A percentile compares a stretch with the other conserved stretches of the same genome.
phyloP scores from a whole-genome alignment of 2,888 invertebrate genomes.

The Nomada fucata region DNA sequence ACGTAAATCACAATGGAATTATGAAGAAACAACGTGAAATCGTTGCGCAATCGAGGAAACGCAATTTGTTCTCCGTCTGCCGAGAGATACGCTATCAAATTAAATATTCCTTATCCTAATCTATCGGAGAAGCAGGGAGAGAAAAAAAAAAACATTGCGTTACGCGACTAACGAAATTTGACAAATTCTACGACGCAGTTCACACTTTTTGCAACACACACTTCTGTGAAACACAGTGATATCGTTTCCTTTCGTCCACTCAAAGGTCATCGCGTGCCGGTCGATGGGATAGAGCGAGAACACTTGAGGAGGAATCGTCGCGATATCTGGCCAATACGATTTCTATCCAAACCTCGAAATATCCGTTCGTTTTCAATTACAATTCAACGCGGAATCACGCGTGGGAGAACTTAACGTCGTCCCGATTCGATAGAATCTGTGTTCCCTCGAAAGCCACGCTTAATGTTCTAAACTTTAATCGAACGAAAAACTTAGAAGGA shows the following conservation, averaged over 20 bases:
- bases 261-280: slow-evolving; percentile 23
- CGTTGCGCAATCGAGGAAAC: slow-evolving; percentile 1
- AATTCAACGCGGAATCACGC: background rate
- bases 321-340: slow-evolving; percentile 28
- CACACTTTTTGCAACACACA: background rate
- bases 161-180: background rate
- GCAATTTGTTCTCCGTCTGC: background rate
- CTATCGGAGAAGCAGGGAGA: background rate
- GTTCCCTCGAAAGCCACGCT: too few species aligned
- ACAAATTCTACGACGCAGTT: slow-evolving; percentile 7
- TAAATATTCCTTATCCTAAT: background rate
- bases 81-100: background rate
- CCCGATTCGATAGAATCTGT: too few species aligned
- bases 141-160: too few species aligned
- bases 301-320: background rate
- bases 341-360: slow-evolving; percentile 35
- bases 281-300: background rate
- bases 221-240: background rate
- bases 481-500: background rate
- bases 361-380: background rate
- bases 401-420: background rate
- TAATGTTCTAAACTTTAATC: background rate
- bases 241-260: slow-evolving; percentile 7
- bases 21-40: background rate
- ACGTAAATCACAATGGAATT: background rate